A percentile compares a stretch with the other conserved stretches of the same genome.
Evolutionary conservation across 1,140 invertebrate species (phyloP).

Genomic region (Diabrotica virgifera): DNA sequence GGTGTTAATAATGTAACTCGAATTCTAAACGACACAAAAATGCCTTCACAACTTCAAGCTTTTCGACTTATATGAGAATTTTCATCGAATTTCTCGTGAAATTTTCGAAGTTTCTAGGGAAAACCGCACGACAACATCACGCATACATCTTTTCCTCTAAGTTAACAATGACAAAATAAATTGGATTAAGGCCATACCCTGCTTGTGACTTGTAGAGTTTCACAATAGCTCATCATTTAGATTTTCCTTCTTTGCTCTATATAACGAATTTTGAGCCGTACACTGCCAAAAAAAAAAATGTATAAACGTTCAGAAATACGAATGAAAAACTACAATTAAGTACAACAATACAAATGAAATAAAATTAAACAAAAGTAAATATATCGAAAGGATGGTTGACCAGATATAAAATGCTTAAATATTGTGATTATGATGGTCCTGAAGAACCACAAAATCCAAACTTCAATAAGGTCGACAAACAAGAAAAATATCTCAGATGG

Average conservation of each 20-base stretch:
- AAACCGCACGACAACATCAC: constrained; percentile 24
- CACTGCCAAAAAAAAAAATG: constrained; percentile 19
- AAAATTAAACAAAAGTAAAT: not conserved
- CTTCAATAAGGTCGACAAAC: too few species aligned
- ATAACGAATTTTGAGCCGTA: constrained; percentile 25
- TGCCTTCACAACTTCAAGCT: too few species aligned
- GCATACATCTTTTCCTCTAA: constrained; percentile 39
- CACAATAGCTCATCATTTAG: constrained; percentile 47
- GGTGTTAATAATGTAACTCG: too few species aligned
- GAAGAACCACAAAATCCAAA: not conserved
- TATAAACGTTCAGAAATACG: not conserved
- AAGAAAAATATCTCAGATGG: too few species aligned
- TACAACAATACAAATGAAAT: not conserved
- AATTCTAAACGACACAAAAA: too few species aligned
- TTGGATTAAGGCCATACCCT: constrained; percentile 47
- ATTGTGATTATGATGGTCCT: not conserved
- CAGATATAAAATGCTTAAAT: not conserved
- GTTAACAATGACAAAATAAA: constrained; percentile 49
- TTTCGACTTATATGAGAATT: not conserved
- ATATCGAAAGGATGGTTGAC: not conserved
- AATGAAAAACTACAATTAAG: not conserved
- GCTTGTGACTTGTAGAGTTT: constrained; percentile 43
- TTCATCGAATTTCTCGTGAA: not conserved
- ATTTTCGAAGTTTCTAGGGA: constrained; percentile 9
- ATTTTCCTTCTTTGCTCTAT: constrained; percentile 27